Evolutionary conservation across 2,113 vertebrate genomes (phyloP), one percentile per base, ranked within the genome.

Genomic region (Hipposideros armiger): DNA sequence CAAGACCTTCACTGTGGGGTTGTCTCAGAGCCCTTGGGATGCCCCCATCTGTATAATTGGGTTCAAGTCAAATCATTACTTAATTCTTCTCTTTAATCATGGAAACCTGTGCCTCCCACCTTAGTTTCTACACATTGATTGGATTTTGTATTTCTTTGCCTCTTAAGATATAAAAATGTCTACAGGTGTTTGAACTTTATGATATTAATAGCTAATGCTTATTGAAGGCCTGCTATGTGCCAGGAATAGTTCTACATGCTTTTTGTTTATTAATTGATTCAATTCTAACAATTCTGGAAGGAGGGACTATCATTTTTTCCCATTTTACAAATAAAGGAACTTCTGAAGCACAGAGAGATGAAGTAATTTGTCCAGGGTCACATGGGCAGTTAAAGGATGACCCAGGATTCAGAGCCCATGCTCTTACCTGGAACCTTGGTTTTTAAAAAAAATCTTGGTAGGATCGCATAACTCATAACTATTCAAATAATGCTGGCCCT

Each of bases 101-200:
- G 36, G 85, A 45, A 77, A 77, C 56, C 56, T 93, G 40, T 56
- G 50, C 52, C 2, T 17, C 52, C 1, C 16, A 67, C 56, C 30
- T 85, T 30, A 15, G 17, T 78, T 84, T 89, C 62, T 26, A 47
- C 24, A 66, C 52, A 81, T 26, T 60, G 81, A 69, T 32, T 87
- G n/a, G 58, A 67, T 87, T 82, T 91, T 87, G 45, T 77, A 69
- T 91, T 74, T 87, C 64, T 91, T 52, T 87, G 42, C 67, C 13
- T 83, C 82, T 60, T 82, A 82, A 82, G 19, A 87, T 54, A 45
- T 16, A 58, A 81, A 74, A 42, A 52, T n/a, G 9, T 30, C 60
- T 32, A 36, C 74, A 82, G 60, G 45, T 45, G 58, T 69, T 87
- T 4, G 22, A 69, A 15, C 14, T 32, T 67, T 28, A 45, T n/a